Evolutionary conservation across 2,113 vertebrate genomes (phyloP).

Genomic region (Rafetus swinhoei): DNA sequence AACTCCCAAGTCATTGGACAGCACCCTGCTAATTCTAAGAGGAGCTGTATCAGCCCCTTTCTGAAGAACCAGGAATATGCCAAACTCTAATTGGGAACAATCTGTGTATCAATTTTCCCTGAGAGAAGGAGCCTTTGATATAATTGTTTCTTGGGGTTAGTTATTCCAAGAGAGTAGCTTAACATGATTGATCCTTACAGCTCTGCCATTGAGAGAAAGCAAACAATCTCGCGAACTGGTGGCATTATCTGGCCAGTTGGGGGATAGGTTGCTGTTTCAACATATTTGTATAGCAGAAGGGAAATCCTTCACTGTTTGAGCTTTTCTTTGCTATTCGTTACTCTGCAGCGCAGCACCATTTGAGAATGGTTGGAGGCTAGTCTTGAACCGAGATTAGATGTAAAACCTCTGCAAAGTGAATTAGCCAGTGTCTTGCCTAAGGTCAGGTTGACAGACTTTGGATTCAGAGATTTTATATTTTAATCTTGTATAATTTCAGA

Average conservation of each 20-base stretch:
- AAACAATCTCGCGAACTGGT: neutral
- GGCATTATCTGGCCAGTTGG: neutral
- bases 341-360: constrained; percentile 65
- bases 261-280: neutral
- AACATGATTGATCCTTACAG: neutral
- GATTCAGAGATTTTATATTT: neutral
- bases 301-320: constrained; percentile 11
- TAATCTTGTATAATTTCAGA: constrained; percentile 3
- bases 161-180: constrained; percentile 24
- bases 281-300: neutral
- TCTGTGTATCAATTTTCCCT: constrained; percentile 40
- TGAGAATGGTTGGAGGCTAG: neutral
- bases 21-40: neutral
- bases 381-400: constrained; percentile 46
- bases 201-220: neutral
- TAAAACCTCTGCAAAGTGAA: neutral
- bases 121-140: constrained; percentile 50
- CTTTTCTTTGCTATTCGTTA: constrained; percentile 35
- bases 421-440: constrained; percentile 33
- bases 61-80: constrained; percentile 45
- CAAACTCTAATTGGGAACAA: constrained; percentile 62
- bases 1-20: neutral
- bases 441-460: constrained; percentile 42
- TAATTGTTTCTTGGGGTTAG: constrained; percentile 56
- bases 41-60: constrained; percentile 31